Evolutionary conservation across 2,797 vertebrate genomes (phyloP).

Genomic region (Cheirogaleus major): DNA sequence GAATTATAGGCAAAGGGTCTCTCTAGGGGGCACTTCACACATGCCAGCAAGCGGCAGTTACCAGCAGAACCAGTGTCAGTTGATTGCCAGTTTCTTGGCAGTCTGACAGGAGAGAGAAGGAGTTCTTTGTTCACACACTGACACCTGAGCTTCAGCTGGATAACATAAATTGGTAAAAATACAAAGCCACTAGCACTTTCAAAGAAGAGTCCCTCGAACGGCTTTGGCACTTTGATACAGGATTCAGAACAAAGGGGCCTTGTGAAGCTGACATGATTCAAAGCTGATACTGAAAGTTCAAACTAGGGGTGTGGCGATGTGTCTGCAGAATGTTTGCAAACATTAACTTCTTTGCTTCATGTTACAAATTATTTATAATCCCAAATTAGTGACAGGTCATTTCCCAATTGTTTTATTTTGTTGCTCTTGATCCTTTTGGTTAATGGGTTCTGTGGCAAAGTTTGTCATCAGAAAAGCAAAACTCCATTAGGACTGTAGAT

Average conservation of each 20-base stretch:
- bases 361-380: neutral
- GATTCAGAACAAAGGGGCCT: neutral
- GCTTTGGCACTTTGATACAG: neutral
- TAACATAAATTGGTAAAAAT: neutral
- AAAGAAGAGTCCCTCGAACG: neutral
- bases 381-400: neutral
- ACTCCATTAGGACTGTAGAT: neutral
- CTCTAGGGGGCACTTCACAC: neutral
- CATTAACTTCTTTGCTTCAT: neutral
- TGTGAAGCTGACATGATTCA: neutral
- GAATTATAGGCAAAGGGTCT: neutral
- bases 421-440: neutral
- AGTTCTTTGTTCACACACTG: neutral
- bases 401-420: neutral
- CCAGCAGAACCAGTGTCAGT: neutral
- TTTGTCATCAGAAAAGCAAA: neutral
- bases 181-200: neutral
- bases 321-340: neutral
- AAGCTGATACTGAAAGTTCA: neutral
- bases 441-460: neutral
- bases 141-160: neutral
- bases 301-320: accelerated
- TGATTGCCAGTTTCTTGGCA: neutral
- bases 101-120: neutral
- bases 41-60: neutral